Conservation (phyloP, 2,888 invertebrate genomes). For the Drosophila austrosaltans region DNA sequence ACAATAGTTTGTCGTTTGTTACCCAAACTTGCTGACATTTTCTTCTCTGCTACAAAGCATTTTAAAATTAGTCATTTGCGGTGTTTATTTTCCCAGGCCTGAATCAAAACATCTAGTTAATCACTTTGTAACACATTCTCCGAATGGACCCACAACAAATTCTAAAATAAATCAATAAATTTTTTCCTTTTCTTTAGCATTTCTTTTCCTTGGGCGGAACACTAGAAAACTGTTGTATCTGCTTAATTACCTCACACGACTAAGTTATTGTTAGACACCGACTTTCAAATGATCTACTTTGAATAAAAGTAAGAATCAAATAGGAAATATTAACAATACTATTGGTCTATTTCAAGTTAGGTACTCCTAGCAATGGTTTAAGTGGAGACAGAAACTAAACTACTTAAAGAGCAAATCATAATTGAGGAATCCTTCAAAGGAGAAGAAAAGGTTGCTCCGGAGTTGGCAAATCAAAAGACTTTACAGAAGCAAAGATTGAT, state of each 20-base stretch:
- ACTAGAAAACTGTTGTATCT: slow-evolving; percentile 21
- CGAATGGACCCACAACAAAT: background rate
- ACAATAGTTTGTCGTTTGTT: too few relatives aligned
- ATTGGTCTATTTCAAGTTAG: too few relatives aligned
- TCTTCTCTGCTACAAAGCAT: background rate
- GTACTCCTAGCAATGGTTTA: too few relatives aligned
- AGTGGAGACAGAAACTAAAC: too few relatives aligned
- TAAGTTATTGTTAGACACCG: background rate
- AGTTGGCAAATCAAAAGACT: too few relatives aligned
- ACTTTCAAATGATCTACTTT: background rate
- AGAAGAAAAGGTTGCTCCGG: too few relatives aligned
- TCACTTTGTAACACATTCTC: background rate
- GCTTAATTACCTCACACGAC: slow-evolving; percentile 36
- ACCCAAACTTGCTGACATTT: background rate
- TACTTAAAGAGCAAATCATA: too few relatives aligned
- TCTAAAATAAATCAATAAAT: slow-evolving; percentile 15
- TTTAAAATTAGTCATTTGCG: background rate
- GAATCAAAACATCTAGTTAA: slow-evolving; percentile 6
- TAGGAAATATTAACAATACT: too few relatives aligned
- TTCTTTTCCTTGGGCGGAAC: slow-evolving; percentile 5
- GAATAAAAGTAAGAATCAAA: background rate
- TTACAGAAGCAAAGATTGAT: too few relatives aligned
- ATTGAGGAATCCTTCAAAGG: too few relatives aligned
- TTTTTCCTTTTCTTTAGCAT: background rate
- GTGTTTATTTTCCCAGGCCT: background rate